Base-by-base conservation (phyloP, 2,797 vertebrate species). In the Rhynchonycteris naso region DNA sequence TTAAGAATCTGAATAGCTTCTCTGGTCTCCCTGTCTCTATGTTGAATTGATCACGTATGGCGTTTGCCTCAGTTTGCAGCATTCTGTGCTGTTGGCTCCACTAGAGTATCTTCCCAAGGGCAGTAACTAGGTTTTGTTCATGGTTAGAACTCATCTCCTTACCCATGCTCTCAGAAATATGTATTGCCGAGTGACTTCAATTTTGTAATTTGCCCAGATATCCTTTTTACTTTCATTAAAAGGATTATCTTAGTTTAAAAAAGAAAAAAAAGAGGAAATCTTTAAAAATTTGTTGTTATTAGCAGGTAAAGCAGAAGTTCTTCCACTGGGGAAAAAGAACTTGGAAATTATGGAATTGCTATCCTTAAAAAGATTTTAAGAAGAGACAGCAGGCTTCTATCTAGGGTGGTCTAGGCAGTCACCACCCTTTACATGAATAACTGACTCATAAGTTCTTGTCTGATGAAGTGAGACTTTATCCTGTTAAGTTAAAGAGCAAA, bases 401-500 rank as follows among this genome's bases (percentile, higher is more conserved):
- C 54, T 35, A 38, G 61, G 50, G 38, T 68, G 50, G 61, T 90
- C 63, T 13, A 11, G 8, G 18, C n/a, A 26, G 66, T 82, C 63
- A 61, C 79, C 30, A 7, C 72, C 68, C 85, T 76, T 59, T 59
- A 15, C 3, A 0, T 35, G 72, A 96, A 38, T 95, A 69, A 79
- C 43, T 87, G 43, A 19, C 78, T 83, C 75, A 0, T 63, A 65
- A 74, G n/a, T 61, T 79, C 68, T 79, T 35, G 4, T 82, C 91
- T 85, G 19, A 54, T 71, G 50, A 92, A 38, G 33, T 72, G 26
- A 93, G 54, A 92, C 83, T 79, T 92, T 83, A 95, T 68, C 54
- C 69, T 87, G 83, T 80, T 69, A 74, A 79, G 81, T 96, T 87
- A 28, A 85, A 79, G 84, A 75, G 63, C 65, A 93, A 95, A 89